These are phyloP conservation scores for Hippopotamus amphibius DNA, from an alignment of 2,113 vertebrate species.

Conservation along the genomic window DNA sequence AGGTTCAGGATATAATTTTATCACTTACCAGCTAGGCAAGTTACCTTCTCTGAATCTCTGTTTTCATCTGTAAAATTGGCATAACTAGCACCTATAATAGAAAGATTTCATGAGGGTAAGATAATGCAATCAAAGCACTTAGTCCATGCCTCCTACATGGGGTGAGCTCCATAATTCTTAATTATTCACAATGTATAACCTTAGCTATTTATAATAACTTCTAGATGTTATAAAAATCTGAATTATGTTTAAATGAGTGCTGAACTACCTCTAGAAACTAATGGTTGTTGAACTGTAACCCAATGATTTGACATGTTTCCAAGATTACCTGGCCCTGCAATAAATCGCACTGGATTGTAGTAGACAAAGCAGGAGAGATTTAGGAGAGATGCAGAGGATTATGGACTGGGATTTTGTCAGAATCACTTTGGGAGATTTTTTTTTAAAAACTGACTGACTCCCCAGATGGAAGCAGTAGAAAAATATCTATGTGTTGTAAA, in stretches of 20 bases:
- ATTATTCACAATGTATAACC: background rate
- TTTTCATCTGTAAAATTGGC: background rate
- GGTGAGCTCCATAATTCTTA: background rate
- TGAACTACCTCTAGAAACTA: slow-evolving; percentile 21
- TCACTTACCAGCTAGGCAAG: background rate
- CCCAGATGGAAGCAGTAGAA: background rate
- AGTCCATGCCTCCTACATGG: background rate
- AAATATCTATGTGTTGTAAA: background rate
- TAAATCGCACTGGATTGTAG: background rate
- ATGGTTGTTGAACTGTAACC: background rate
- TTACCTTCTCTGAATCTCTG: background rate
- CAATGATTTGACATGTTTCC: background rate
- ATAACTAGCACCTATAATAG: background rate
- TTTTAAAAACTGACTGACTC: background rate
- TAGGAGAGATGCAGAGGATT: background rate
- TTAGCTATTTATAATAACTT: background rate
- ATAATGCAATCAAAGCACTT: background rate
- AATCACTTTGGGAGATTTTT: slow-evolving; percentile 20
- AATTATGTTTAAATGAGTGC: background rate
- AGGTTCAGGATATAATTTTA: background rate
- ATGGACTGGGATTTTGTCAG: background rate
- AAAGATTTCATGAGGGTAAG: background rate
- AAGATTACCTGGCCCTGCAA: background rate
- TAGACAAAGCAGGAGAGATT: background rate
- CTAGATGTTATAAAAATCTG: background rate